phyloP scores from a whole-genome alignment of 2,113 vertebrate species.

The Paedocypris sp. region DNA sequence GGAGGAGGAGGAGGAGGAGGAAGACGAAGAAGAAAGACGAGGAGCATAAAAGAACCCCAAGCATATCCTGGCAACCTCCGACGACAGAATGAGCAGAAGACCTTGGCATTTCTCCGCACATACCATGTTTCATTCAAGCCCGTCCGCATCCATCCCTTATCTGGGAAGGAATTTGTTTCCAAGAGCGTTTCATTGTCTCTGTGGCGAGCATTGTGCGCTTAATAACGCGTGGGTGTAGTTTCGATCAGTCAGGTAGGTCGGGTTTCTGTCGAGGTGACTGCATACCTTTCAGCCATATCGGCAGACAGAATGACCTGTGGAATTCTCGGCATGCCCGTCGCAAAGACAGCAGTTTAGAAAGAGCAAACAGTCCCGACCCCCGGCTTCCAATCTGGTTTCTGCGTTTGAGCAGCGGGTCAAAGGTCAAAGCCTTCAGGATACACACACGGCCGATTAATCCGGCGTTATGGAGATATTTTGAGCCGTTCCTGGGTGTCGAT shows the following conservation, averaged over 20 bases:
- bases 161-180: constrained; percentile 52
- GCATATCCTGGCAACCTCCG: constrained; percentile 24
- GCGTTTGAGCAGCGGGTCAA: constrained; percentile 26
- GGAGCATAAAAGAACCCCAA: constrained; percentile 8
- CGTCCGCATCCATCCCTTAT: constrained; percentile 32
- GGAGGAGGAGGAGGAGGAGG: no score
- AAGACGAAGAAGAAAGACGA: neutral
- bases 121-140: constrained; percentile 32
- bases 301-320: constrained; percentile 39
- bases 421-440: constrained; percentile 26
- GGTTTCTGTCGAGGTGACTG: constrained; percentile 66
- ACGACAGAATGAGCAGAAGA: constrained; percentile 21
- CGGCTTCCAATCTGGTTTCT: constrained; percentile 29
- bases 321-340: constrained; percentile 48
- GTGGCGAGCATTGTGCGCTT: constrained; percentile 56
- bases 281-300: constrained; percentile 54
- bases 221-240: constrained; percentile 68
- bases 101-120: constrained; percentile 36
- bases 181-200: constrained; percentile 55
- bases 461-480: neutral
- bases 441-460: constrained; percentile 1
- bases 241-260: constrained; percentile 72
- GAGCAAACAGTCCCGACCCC: constrained; percentile 41
- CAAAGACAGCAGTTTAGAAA: constrained; percentile 33
- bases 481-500: no score